Percentiles rank a stretch among this genome's conserved stretches.
These are phyloP conservation scores for Darevskia nairensis DNA, from an alignment of 2,797 vertebrate genomes.

Conservation along the genomic window DNA sequence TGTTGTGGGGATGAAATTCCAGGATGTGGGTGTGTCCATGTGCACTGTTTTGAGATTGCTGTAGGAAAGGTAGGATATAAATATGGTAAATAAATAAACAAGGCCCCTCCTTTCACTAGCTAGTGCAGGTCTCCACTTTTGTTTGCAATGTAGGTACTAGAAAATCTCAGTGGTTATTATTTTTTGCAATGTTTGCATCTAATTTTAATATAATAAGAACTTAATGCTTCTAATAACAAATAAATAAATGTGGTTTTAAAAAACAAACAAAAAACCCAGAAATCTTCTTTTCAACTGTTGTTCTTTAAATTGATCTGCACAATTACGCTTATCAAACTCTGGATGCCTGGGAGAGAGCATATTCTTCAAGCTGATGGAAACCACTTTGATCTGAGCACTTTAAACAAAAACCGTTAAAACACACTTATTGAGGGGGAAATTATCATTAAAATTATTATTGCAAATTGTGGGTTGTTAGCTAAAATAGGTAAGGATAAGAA, in stretches of 20 bases:
- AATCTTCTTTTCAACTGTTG: not conserved
- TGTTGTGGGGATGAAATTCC: too few species aligned
- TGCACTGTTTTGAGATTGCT: too few species aligned
- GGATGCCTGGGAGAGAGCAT: not conserved
- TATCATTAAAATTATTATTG: not conserved
- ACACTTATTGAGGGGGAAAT: not conserved
- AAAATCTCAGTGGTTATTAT: too few species aligned
- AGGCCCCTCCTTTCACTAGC: too few species aligned
- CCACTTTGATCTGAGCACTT: not conserved
- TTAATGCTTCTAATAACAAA: not conserved
- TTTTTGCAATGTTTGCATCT: not conserved
- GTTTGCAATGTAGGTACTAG: too few species aligned
- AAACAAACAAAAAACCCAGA: not conserved
- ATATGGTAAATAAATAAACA: too few species aligned
- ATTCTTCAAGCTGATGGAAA: not conserved
- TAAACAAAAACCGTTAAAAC: not conserved
- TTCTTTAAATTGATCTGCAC: not conserved
- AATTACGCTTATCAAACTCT: not conserved
- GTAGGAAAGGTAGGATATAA: too few species aligned
- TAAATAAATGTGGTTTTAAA: not conserved
- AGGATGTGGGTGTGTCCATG: too few species aligned
- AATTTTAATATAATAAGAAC: not conserved
- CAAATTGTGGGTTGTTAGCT: not conserved
- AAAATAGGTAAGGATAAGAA: not conserved
- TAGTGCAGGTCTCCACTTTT: too few species aligned